Conservation (phyloP, 2,797 vertebrate genomes). For the Etheostoma nigrum region DNA sequence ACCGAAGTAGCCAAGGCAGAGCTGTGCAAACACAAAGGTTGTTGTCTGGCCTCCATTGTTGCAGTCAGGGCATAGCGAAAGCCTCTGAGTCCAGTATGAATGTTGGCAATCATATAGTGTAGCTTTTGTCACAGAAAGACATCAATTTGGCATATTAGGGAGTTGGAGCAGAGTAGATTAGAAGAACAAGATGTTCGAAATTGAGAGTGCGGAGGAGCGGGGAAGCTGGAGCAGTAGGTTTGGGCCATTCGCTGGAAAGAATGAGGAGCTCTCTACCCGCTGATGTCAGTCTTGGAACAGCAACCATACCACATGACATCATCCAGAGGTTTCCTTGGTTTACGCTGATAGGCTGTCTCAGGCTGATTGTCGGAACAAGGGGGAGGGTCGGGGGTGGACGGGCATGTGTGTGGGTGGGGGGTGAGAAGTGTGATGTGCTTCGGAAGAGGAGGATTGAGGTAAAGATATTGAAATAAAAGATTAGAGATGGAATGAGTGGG, state of each 20-base stretch:
- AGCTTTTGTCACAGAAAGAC: neutral
- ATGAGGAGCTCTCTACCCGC: constrained; percentile 78
- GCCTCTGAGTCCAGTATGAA: neutral
- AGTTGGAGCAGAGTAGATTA: neutral
- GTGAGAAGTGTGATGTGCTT: neutral
- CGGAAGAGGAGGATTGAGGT: constrained; percentile 5
- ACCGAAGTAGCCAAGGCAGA: constrained; percentile 31
- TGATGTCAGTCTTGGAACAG: constrained; percentile 82
- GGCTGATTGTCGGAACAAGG: neutral
- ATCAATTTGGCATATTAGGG: neutral
- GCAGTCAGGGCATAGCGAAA: constrained; percentile 3
- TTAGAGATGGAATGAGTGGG: constrained; percentile 35
- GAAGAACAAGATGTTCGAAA: constrained; percentile 45
- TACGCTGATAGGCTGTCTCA: constrained; percentile 57
- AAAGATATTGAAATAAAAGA: constrained; percentile 20
- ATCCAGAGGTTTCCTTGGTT: constrained; percentile 68
- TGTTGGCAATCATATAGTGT: neutral
- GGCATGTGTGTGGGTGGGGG: neutral
- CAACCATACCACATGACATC: constrained; percentile 77
- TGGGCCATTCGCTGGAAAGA: constrained; percentile 84
- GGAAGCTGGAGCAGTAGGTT: constrained; percentile 51
- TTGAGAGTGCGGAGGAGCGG: constrained; percentile 4
- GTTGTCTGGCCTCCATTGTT: constrained; percentile 46
- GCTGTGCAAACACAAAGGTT: constrained; percentile 51
- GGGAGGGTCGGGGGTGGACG: neutral